These are phyloP conservation scores for Euclidia mi DNA, from an alignment of 2,888 invertebrate genomes.

Conservation along the genomic window DNA sequence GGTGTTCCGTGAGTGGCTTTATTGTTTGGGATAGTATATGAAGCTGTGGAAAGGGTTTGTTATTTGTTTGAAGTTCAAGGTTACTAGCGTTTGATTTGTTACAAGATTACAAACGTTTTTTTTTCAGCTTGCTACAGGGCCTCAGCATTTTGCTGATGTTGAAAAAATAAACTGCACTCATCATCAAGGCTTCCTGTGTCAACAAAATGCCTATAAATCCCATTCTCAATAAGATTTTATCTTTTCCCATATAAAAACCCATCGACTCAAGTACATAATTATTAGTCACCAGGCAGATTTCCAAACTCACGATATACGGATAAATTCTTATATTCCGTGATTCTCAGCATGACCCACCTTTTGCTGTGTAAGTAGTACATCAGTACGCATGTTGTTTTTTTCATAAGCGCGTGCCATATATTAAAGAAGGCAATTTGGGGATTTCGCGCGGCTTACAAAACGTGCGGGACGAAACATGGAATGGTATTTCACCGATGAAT, in stretches of 20 bases:
- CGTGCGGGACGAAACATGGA: conserved; percentile 47
- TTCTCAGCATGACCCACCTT: conserved; percentile 42
- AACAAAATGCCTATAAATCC: no score
- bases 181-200: no score
- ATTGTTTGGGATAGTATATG: no score
- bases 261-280: no score
- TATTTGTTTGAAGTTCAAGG: no score
- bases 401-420: conserved; percentile 60
- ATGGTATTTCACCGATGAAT: conserved; percentile 41
- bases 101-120: no score
- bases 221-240: no score
- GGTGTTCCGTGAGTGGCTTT: conserved; percentile 36
- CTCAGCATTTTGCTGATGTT: no score
- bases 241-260: no score
- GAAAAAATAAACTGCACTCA: no score
- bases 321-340: conserved; percentile 16
- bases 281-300: background rate
- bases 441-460: conserved; percentile 59
- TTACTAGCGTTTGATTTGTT: no score
- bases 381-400: conserved; percentile 56
- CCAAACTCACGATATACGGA: background rate
- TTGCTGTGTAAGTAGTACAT: conserved; percentile 55
- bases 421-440: conserved; percentile 70
- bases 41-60: background rate
- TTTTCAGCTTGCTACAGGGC: no score